Base-by-base conservation (phyloP, 2,113 vertebrate species). In the Prunella fulvescens region DNA sequence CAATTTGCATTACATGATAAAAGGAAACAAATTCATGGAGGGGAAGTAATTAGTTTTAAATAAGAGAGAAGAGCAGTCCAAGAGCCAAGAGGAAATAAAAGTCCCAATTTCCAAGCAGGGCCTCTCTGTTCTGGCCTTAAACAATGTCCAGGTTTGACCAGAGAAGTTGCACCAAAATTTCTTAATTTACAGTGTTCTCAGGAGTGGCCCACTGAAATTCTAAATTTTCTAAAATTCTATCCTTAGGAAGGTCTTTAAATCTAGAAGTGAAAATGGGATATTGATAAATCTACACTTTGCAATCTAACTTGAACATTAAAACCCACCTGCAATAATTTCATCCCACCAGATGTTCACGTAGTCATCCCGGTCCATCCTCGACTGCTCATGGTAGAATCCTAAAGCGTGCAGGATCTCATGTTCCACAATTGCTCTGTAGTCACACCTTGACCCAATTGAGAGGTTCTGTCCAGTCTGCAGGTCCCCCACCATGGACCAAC, bases 371-470 rank as follows among this genome's bases (percentile, higher is more conserved):
- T 99, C 99, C 11, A 83, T 98, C 71, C 99, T 98, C 0, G 99
- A 99, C 96, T 99, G 99, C 76, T 99, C 99, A 0, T 99, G 99
- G 84, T 98, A 99, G 95, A 99, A 99, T 58, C 99, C 99, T 83
- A 99, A 80, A 35, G 99, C 99, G 0, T 99, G 98, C 20, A 99
- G 97, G 9, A 99, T 50, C 91, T 99, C 99, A 6, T 99, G 99
- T 74, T 99, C 98, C 17, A 99, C 98, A 51, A 99, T 98, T 8
- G 98, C 98, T 96, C 98, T 99, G 76, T 98, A 95, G 96, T 99
- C 99, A 96, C 99, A 99, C 3, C 98, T n/a, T 4, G 5, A 0
- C 10, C 99, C 99, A 90, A 99, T 96, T 47, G 99, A 99, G 47
- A 99, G 95, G 40, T 97, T 97, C 96, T 99, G 99, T 20, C 99